phyloP scores from a whole-genome alignment of 2,797 vertebrate species.

The Choloepus didactylus region DNA sequence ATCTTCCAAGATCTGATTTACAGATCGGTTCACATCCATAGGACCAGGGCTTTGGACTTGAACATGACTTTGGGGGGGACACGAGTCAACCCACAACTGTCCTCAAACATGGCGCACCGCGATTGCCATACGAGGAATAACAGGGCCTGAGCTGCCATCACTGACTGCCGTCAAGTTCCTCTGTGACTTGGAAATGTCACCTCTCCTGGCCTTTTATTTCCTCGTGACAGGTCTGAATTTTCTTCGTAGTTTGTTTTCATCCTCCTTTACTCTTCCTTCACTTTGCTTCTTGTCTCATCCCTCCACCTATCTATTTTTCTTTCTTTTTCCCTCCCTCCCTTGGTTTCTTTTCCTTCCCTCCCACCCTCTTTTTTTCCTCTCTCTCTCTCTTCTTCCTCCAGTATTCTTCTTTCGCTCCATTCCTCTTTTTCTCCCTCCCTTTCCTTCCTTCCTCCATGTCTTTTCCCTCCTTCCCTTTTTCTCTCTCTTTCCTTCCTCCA shows the following conservation, averaged over 20 bases:
- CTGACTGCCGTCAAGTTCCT: neutral
- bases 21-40: no score
- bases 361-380: no score
- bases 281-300: no score
- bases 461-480: rapidly evolving
- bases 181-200: neutral
- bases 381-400: no score
- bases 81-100: no score
- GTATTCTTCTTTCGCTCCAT: no score
- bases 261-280: neutral
- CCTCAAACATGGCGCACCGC: neutral
- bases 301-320: rapidly evolving
- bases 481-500: rapidly evolving
- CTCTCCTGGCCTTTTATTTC: neutral
- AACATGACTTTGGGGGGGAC: no score
- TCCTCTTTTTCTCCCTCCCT: rapidly evolving
- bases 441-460: neutral
- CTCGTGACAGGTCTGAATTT: neutral
- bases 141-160: neutral
- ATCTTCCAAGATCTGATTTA: no score
- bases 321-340: rapidly evolving
- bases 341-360: rapidly evolving
- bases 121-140: neutral
- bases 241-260: neutral
- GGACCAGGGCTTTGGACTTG: no score